These are phyloP conservation scores for Orthosia cruda DNA, from an alignment of 2,888 invertebrate genomes.

Conservation along the genomic window DNA sequence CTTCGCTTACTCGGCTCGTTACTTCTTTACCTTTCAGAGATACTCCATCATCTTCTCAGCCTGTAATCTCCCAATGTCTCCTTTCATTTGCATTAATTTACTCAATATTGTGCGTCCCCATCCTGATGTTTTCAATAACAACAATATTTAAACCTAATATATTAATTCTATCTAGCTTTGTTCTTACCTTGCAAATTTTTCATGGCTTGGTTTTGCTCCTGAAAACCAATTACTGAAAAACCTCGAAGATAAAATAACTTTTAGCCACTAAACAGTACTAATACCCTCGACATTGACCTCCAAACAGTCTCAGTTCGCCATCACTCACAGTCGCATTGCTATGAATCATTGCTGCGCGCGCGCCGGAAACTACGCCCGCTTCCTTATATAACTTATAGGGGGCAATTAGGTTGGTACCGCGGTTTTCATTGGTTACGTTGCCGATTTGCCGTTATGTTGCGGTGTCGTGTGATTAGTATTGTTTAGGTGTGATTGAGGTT, in stretches of 20 bases:
- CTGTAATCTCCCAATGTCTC: no score
- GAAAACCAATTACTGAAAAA: not conserved
- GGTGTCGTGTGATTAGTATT: constrained; percentile 25
- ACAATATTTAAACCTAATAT: no score
- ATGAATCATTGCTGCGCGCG: constrained; percentile 64
- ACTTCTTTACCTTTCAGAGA: not conserved
- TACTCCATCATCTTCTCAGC: no score
- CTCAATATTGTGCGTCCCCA: no score
- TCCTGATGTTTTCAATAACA: not conserved
- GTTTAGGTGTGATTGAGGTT: not conserved
- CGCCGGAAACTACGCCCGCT: constrained; percentile 69
- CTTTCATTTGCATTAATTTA: no score
- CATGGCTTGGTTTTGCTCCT: not conserved
- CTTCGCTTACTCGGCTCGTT: not conserved
- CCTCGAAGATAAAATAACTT: not conserved
- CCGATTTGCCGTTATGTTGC: constrained; percentile 63
- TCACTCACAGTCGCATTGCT: constrained; percentile 25
- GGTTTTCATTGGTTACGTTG: constrained; percentile 42
- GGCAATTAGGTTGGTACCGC: constrained; percentile 71
- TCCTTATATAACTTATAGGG: constrained; percentile 73
- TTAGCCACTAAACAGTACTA: not conserved
- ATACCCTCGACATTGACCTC: constrained; percentile 48
- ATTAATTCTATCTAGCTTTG: no score
- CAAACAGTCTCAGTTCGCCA: constrained; percentile 12
- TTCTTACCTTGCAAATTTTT: no score